These are phyloP conservation scores for Lutjanus argentimaculatus DNA, from an alignment of 2,797 vertebrate genomes.

Conservation along the genomic window DNA sequence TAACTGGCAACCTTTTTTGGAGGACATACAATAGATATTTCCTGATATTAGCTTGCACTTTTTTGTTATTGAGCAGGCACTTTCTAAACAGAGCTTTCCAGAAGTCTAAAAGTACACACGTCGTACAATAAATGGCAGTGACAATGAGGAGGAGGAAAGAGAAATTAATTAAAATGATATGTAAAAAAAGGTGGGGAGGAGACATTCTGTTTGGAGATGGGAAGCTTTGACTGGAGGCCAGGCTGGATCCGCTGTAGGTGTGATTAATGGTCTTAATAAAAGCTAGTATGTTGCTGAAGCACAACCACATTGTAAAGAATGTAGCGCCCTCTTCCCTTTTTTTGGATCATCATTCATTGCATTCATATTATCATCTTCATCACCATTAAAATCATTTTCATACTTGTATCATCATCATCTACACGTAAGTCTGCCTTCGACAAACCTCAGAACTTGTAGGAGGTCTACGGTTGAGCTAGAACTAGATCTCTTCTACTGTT, in stretches of 20 bases:
- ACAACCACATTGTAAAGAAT: conserved; percentile 79
- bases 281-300: conserved; percentile 81
- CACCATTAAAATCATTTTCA: conserved; percentile 56
- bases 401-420: conserved; percentile 59
- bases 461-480: conserved; percentile 72
- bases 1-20: conserved; percentile 75
- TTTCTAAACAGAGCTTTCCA: conserved; percentile 90
- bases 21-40: conserved; percentile 82
- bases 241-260: conserved; percentile 73
- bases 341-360: conserved; percentile 73
- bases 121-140: conserved; percentile 81
- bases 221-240: conserved; percentile 81
- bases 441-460: conserved; percentile 69
- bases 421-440: conserved; percentile 62
- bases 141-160: conserved; percentile 64
- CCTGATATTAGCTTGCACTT: conserved; percentile 86
- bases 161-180: conserved; percentile 65
- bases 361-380: conserved; percentile 69
- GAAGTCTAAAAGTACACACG: conserved; percentile 75
- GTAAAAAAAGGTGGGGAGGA: conserved; percentile 62
- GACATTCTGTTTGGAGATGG: conserved; percentile 79
- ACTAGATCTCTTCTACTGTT: conserved; percentile 75
- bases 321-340: conserved; percentile 69
- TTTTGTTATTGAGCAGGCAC: conserved; percentile 90
- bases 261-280: conserved; percentile 74